Base-by-base conservation (phyloP, 2,888 invertebrate genomes). In the Lochmaea capreae region DNA sequence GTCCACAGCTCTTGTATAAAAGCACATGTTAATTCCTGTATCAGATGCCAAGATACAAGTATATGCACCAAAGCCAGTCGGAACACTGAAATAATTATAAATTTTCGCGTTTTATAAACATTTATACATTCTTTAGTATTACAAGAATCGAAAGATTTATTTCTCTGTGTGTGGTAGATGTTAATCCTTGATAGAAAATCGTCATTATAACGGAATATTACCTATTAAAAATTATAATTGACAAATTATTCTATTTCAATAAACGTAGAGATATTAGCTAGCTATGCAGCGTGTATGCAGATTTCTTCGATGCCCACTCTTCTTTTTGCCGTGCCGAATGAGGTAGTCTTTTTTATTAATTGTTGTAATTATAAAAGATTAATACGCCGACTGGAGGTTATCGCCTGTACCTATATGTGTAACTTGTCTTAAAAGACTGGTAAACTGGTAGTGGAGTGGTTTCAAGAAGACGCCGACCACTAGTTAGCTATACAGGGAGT, bases 301-400 rank as follows among this genome's bases (percentile, higher is more conserved):
- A 62, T 62, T 71, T 65, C 26, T 65, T n/a, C 52, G 18, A 42
- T 42, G 22, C 26, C 14, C 26, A 16, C 26, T 71, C 39, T 58
- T 69, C 69, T 58, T 74, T 63, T 74, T 67, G 26, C 58, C 57
- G 46, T 67, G 67, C 66, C 74, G 67, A 65, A 71, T 61, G 62
- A 66, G 71, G 71, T 70, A 74, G 73, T 69, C 67, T 52, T 58
- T 65, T 39, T 74, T 74, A 74, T 74, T 74, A 74, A 74, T 74
- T 74, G 57, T 67, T 18, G 71, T 74, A 74, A 74, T 74, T 74
- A 74, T 67, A 70, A 63, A 71, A 74, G 74, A 74, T 74, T 74
- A 74, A 74, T 74, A 71, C 62, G 54, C 57, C 58, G 67, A 57
- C 63, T 58, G 33, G 67, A 71, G 74, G 71, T 74, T 74, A 66